Evolutionary conservation across 2,113 vertebrate genomes (phyloP), one percentile per base, ranked within the genome.

Genomic region (Oreotrochilus melanogaster): DNA sequence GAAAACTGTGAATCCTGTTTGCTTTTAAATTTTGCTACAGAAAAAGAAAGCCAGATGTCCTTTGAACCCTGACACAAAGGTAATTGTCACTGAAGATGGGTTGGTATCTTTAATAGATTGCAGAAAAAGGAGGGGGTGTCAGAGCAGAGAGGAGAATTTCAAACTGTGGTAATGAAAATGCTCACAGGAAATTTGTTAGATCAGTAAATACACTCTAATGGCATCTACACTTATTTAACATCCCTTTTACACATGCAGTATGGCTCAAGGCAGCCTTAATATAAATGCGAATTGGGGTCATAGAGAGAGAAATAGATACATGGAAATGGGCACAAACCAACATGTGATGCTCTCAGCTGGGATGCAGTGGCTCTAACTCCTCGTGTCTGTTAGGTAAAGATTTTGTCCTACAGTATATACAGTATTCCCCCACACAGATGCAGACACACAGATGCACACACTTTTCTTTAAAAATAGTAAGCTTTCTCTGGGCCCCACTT

Each of bases 151-250:
- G 6, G 51, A 78, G 47, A 10, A 30, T 60, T 83, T 86, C 67
- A 95, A 94, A 87, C 92, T 0, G 22, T 71, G 51, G 85, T 90
- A 94, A 92, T 88, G 88, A 96, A 93, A 92, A 80, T 37, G 51
- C 67, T 94, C 75, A 42, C 60, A 92, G 82, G 56, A 92, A 90
- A 60, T 58, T 39, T 33, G 18, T 71, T 88, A 88, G 51, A 88
- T 78, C 67, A 61, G 79, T 96, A 95, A 90, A 95, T 74, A 90
- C 30, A 65, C 35, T 94, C 72, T 95, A 94, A 94, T 90, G 82
- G 72, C 72, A 84, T 94, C 93, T 93, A 48, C 67, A 86, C 85
- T 83, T 89, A 92, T 60, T 96, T 90, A 96, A 86, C 78, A 51
- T 79, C 51, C n/a, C 22, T 76, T 92, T 95, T 86, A 64, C 71